Conservation (phyloP, 2,888 invertebrate genomes). For the Orchestes rusci region DNA sequence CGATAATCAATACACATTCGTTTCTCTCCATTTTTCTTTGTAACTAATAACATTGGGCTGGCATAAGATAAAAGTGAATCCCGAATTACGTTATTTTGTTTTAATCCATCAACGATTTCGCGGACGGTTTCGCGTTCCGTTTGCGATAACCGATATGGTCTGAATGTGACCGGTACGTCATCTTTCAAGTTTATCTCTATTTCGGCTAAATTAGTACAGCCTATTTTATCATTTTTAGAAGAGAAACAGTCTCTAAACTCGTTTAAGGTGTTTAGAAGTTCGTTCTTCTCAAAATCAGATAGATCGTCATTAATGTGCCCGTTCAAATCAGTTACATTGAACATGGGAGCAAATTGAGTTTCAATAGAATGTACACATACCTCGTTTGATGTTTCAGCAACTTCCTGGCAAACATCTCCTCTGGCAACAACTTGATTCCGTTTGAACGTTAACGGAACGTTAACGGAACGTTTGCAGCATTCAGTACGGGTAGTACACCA, state of each 20-base stretch:
- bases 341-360: background rate
- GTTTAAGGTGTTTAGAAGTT: background rate
- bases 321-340: too few relatives aligned
- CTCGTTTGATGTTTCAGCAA: too few relatives aligned
- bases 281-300: background rate
- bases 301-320: background rate
- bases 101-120: constrained; percentile 16
- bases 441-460: too few relatives aligned
- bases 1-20: constrained; percentile 24
- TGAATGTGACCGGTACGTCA: constrained; percentile 18
- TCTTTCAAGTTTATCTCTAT: constrained; percentile 17
- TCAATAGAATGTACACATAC: background rate
- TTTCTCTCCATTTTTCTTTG: constrained; percentile 19
- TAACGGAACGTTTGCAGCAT: too few relatives aligned
- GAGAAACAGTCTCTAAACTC: background rate
- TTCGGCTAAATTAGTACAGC: too few relatives aligned
- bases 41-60: constrained; percentile 23
- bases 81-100: constrained; percentile 13
- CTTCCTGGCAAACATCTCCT: too few relatives aligned
- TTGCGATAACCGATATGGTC: constrained; percentile 25
- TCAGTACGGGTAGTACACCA: too few relatives aligned
- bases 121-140: constrained; percentile 21
- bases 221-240: background rate
- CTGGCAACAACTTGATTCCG: too few relatives aligned
- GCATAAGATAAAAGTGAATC: constrained; percentile 21